Evolutionary conservation across 2,888 invertebrate genomes (phyloP).

Genomic region (Lordiphosa andalusiaca): DNA sequence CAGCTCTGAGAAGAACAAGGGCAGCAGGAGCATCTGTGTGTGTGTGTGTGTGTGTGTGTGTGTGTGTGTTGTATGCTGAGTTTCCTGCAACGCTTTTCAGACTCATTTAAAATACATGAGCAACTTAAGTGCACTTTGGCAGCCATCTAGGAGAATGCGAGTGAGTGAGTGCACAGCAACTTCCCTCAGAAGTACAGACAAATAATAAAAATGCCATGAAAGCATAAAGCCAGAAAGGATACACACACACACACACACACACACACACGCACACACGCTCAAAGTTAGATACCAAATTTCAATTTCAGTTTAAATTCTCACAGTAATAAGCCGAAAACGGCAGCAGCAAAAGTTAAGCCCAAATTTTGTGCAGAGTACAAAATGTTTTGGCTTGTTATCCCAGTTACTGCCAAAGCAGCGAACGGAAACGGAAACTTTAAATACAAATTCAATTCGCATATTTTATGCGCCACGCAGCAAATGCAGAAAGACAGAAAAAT

Average conservation of each 20-base stretch:
- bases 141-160: slow-evolving; percentile 55
- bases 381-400: slow-evolving; percentile 72
- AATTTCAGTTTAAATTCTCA: slow-evolving; percentile 36
- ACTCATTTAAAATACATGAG: slow-evolving; percentile 77
- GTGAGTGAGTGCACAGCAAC: slow-evolving; percentile 32
- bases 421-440: slow-evolving; percentile 56
- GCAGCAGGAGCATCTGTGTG: slow-evolving; percentile 7
- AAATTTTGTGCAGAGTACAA: slow-evolving; percentile 67
- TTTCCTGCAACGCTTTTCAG: slow-evolving; percentile 73
- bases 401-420: slow-evolving; percentile 47
- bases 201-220: slow-evolving; percentile 73
- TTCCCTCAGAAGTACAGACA: slow-evolving; percentile 63
- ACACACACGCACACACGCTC: neutral
- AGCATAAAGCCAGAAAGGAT: slow-evolving; percentile 69
- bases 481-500: slow-evolving; percentile 55
- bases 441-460: slow-evolving; percentile 75
- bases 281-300: slow-evolving; percentile 36
- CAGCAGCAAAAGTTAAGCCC: slow-evolving; percentile 59
- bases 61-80: slow-evolving; percentile 37
- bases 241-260: neutral
- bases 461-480: slow-evolving; percentile 61
- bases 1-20: neutral
- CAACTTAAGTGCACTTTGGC: slow-evolving; percentile 77
- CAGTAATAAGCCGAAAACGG: slow-evolving; percentile 37
- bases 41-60: slow-evolving; percentile 30